phyloP scores from a whole-genome alignment of 2,888 invertebrate species.

The Phania funesta region DNA sequence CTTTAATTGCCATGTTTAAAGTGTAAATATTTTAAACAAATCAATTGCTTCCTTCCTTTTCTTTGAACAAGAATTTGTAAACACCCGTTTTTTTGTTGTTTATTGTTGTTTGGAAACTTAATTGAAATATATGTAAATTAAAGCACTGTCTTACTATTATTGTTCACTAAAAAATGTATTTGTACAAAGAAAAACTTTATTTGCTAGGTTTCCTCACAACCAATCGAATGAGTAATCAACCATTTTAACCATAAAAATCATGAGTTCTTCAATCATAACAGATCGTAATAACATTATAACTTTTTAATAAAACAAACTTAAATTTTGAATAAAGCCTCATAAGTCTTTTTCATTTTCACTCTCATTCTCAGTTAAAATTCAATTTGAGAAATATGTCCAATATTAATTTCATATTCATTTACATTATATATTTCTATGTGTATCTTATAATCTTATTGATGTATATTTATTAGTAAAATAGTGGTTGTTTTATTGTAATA shows the following conservation, averaged over 20 bases:
- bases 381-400: no score
- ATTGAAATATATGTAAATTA: slow-evolving; percentile 20
- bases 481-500: not conserved
- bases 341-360: not conserved
- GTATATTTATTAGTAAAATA: slow-evolving; percentile 23
- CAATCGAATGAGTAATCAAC: not conserved
- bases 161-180: slow-evolving; percentile 7
- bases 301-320: not conserved
- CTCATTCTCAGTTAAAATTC: not conserved
- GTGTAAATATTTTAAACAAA: slow-evolving; percentile 48
- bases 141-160: slow-evolving; percentile 31
- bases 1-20: slow-evolving; percentile 36
- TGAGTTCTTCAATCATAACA: not conserved
- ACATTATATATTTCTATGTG: no score
- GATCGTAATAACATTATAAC: not conserved
- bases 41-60: slow-evolving; percentile 11
- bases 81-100: not conserved
- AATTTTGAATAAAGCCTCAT: not conserved
- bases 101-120: slow-evolving; percentile 16
- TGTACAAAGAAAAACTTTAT: not conserved
- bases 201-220: slow-evolving; percentile 9
- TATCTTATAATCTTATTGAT: not conserved
- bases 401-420: no score
- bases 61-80: not conserved
- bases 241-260: not conserved